Evolutionary conservation across 2,113 vertebrate species (phyloP).

Genomic region (Grammomys surdaster): DNA sequence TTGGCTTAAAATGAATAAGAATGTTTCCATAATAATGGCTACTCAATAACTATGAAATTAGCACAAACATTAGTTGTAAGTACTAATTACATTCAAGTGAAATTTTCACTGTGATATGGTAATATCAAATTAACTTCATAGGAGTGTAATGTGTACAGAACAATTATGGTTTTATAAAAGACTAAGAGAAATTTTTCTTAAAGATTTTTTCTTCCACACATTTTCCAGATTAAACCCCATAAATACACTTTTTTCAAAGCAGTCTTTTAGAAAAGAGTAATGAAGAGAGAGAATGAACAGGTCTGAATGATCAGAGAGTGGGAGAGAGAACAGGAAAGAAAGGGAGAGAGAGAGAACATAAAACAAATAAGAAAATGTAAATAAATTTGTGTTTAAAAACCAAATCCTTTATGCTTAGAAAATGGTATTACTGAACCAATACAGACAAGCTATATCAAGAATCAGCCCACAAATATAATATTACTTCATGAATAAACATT

Average conservation of each 20-base stretch:
- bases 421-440: background rate
- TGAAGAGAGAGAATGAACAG: too few relatives aligned
- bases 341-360: too few relatives aligned
- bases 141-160: background rate
- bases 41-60: background rate
- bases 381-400: background rate
- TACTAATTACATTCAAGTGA: conserved; percentile 14
- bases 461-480: background rate
- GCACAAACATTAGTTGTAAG: background rate
- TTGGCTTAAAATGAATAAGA: background rate
- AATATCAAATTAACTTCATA: background rate
- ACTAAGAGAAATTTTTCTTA: background rate
- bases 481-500: background rate
- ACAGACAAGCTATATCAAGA: background rate
- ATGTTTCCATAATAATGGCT: background rate
- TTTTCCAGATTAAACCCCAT: background rate
- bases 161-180: background rate
- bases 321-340: too few relatives aligned
- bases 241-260: background rate
- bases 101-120: background rate
- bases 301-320: background rate
- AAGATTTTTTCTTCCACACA: background rate
- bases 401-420: background rate
- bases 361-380: background rate
- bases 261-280: background rate